Conservation (phyloP, 2,888 invertebrate genomes). For the Polydrusus tereticollis region DNA sequence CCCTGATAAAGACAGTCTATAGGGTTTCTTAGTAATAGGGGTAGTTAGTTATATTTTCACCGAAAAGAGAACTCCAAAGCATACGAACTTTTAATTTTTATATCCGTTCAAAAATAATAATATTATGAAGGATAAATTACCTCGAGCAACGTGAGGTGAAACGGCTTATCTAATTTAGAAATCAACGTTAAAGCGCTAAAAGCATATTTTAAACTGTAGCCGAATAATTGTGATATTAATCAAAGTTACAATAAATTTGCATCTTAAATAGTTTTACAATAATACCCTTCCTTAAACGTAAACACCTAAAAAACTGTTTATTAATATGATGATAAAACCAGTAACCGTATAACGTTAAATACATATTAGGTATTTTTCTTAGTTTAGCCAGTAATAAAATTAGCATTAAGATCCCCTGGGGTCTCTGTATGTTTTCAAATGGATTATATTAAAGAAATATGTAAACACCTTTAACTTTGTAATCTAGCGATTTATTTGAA, state of each 20-base stretch:
- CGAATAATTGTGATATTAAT: background rate
- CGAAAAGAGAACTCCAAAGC: too few relatives aligned
- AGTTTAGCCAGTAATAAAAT: too few relatives aligned
- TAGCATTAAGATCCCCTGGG: background rate
- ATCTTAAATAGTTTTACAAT: background rate
- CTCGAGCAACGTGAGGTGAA: constrained; percentile 18
- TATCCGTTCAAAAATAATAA: constrained; percentile 8
- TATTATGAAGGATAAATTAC: constrained; percentile 38
- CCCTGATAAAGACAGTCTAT: background rate
- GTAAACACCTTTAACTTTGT: background rate
- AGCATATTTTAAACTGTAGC: constrained; percentile 5
- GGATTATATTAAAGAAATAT: background rate
- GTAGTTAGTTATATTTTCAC: background rate
- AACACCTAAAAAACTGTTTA: background rate
- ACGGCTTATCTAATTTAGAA: constrained; percentile 26
- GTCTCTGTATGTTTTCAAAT: background rate
- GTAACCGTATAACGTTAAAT: too few relatives aligned
- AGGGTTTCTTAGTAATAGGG: too few relatives aligned
- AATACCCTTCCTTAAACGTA: background rate
- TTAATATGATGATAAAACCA: too few relatives aligned
- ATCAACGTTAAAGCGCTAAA: constrained; percentile 8
- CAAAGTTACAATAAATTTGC: constrained; percentile 24
- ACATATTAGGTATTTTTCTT: too few relatives aligned
- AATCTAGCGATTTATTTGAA: background rate
- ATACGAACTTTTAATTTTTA: too few relatives aligned